These are phyloP conservation scores for Poeciliopsis paucimaculata DNA, from an alignment of 2,797 vertebrate species.

Conservation along the genomic window DNA sequence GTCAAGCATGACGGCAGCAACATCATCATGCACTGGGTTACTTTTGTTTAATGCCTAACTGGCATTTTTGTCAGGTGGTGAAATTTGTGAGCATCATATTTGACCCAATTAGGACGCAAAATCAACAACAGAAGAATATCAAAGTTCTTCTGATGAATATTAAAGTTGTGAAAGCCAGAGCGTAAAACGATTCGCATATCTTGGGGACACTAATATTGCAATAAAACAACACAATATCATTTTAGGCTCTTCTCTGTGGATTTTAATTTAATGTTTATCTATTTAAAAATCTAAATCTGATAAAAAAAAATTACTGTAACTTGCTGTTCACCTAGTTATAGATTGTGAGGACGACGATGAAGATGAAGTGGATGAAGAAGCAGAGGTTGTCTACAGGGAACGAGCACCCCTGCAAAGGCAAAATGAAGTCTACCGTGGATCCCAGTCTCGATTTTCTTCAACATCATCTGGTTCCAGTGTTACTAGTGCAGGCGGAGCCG, in stretches of 20 bases:
- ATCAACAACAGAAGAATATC: neutral
- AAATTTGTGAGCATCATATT: neutral
- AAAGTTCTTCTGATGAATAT: neutral
- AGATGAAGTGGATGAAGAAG: slow-evolving; percentile 68
- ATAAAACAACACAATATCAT: neutral
- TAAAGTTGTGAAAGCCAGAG: neutral
- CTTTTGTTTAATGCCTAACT: neutral
- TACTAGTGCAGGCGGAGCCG: slow-evolving; percentile 79
- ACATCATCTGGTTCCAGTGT: slow-evolving; percentile 87
- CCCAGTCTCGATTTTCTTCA: slow-evolving; percentile 83
- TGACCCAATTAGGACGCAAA: neutral
- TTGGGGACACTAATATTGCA: neutral
- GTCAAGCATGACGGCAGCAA: neutral
- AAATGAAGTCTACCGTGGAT: slow-evolving; percentile 44
- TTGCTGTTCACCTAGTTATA: slow-evolving; percentile 35
- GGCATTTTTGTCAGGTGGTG: neutral
- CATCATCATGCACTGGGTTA: neutral
- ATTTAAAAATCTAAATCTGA: no score
- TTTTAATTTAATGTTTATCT: neutral
- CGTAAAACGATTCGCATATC: neutral
- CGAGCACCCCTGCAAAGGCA: slow-evolving; percentile 76
- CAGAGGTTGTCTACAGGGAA: slow-evolving; percentile 77
- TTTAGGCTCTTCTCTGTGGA: neutral
- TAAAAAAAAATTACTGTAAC: neutral
- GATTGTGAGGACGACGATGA: slow-evolving; percentile 66